Conservation (phyloP, 2,113 vertebrate genomes). For the Zapornia atra region DNA sequence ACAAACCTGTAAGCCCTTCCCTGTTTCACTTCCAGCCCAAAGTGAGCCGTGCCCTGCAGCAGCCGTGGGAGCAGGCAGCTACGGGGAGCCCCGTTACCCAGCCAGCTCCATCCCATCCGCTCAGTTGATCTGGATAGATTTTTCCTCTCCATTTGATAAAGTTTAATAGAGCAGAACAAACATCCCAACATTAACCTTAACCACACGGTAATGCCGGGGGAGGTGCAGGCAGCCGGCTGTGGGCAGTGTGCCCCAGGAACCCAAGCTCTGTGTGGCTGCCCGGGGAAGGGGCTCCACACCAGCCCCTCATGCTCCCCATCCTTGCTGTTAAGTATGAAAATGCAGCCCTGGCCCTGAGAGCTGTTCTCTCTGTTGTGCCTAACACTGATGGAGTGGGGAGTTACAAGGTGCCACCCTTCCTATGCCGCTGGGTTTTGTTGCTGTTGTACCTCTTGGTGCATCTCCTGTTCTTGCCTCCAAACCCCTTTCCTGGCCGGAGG, state of each 20-base stretch:
- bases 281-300: background rate
- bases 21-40: background rate
- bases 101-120: accelerated
- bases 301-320: background rate
- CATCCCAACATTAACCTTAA: accelerated
- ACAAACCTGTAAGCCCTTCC: background rate
- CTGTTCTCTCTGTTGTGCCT: too few relatives aligned
- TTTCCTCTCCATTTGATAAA: background rate
- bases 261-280: background rate
- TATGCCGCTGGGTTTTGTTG: accelerated
- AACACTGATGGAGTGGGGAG: background rate
- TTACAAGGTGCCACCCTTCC: background rate
- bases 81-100: background rate
- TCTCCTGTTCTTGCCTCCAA: background rate
- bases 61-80: background rate
- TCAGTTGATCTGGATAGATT: background rate
- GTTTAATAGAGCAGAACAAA: background rate
- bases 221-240: accelerated
- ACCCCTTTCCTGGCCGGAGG: background rate
- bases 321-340: too few relatives aligned
- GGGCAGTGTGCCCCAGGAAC: accelerated
- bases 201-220: background rate
- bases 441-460: background rate
- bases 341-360: background rate
- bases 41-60: accelerated